Evolutionary conservation across 2,113 vertebrate genomes (phyloP), one percentile per base, ranked within the genome.

Genomic region (Nothobranchius furzeri): DNA sequence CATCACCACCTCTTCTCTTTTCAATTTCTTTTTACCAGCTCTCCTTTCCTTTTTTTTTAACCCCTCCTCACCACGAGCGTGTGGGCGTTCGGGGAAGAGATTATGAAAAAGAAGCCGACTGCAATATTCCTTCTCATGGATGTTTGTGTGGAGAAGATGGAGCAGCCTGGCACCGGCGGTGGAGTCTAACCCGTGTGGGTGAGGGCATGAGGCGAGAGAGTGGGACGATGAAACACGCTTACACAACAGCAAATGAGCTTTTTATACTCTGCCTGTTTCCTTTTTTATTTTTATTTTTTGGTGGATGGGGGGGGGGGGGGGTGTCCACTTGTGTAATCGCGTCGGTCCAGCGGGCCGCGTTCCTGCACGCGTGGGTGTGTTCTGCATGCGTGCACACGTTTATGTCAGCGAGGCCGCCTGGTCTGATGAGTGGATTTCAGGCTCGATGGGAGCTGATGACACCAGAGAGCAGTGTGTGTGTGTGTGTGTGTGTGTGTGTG

Each of bases 211-310:
- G 80, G 84, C 76, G 72, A 73, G 80, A 73, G 80, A 82, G 85
- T 88, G 86, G 89, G 87, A 89, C 78, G 78, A 88, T 88, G 83
- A 87, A 89, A 87, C 85, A 73, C 57, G 78, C 87, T 86, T 85
- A 87, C 68, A 87, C 85, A 90, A 85, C 81, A 85, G 78, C 60
- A 85, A 85, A 89, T 84, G 79, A 81, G 82, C 84, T 81, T 81
- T 82, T 81, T 75, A 61, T 75, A 83, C 70, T 77, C 70, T 81
- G 80, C 56, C 64, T 81, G 76, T 86, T 78, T 86, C 78, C 72
- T 77, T 83, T 9, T 40, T 40, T 30, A 30, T 40, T 40, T 85
- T 14, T 48, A n/a, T 48, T n/a, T 50, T 17, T 84, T 66, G 64
- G 78, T 83, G 75, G 81, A 66, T 82, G 59, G 80, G 64, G 71